Evolutionary conservation across 2,113 vertebrate genomes (phyloP).

Genomic region (Mormyrus iriodes): DNA sequence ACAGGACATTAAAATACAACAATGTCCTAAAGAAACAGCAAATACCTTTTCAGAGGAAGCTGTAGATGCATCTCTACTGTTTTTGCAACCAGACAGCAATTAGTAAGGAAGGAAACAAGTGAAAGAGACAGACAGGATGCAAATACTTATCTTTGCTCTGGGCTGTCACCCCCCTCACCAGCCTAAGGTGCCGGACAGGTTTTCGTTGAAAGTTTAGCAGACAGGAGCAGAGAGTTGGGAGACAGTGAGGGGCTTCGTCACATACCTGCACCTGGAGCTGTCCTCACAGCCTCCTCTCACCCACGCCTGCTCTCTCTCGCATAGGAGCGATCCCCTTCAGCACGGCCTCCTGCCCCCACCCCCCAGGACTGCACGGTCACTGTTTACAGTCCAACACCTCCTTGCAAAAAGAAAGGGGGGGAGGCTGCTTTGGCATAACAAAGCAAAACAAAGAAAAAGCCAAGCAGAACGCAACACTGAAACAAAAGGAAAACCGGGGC

Average conservation of each 20-base stretch:
- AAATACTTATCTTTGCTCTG: not conserved
- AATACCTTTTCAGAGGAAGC: constrained; percentile 14
- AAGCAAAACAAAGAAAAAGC: constrained; percentile 26
- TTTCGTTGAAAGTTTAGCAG: constrained; percentile 7
- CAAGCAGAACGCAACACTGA: constrained; percentile 28
- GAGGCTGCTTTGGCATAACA: constrained; percentile 6
- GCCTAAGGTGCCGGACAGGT: not conserved
- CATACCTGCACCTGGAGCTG: constrained; percentile 52
- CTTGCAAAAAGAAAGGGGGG: constrained; percentile 20
- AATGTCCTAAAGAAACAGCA: constrained; percentile 13
- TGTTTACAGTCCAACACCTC: constrained; percentile 35
- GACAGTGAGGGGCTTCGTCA: constrained; percentile 25
- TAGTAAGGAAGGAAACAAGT: not conserved
- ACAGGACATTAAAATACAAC: not conserved
- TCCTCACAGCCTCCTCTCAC: constrained; percentile 35
- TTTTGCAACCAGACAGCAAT: constrained; percentile 11
- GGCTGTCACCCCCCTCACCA: not conserved
- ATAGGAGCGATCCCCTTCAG: constrained; percentile 33
- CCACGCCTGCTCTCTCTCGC: constrained; percentile 35
- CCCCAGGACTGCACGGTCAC: constrained; percentile 20
- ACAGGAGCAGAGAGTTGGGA: constrained; percentile 10
- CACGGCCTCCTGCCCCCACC: constrained; percentile 7
- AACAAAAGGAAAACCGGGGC: constrained; percentile 31
- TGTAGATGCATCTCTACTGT: not conserved
- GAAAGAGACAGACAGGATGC: not conserved